Conservation (phyloP, 2,113 vertebrate species). For the Eolophus roseicapilla region DNA sequence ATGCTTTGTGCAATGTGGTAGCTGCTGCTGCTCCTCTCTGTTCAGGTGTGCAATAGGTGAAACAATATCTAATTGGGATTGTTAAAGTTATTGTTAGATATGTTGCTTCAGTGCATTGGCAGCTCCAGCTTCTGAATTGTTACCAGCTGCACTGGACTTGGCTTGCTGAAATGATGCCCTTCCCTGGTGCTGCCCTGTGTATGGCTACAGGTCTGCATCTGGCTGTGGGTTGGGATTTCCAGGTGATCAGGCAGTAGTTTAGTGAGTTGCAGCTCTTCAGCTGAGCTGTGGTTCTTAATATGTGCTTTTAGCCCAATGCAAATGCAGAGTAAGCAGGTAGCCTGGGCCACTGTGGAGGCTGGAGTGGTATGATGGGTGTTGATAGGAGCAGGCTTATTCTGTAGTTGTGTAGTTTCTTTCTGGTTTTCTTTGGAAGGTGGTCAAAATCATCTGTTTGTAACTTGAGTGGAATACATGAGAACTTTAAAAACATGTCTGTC, state of each 20-base stretch:
- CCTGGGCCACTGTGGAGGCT: not conserved
- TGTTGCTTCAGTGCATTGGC: not conserved
- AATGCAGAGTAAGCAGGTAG: not conserved
- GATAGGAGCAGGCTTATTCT: not conserved
- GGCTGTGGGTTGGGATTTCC: not conserved
- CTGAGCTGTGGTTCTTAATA: not conserved
- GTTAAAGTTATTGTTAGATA: not conserved
- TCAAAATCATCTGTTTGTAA: not conserved
- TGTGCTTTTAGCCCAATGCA: not conserved
- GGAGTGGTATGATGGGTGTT: not conserved
- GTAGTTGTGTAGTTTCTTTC: not conserved
- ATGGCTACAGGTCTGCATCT: not conserved
- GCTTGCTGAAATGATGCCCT: not conserved
- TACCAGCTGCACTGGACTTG: not conserved
- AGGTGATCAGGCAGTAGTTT: not conserved
- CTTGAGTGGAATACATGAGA: not conserved
- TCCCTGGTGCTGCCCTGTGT: not conserved
- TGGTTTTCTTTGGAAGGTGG: not conserved
- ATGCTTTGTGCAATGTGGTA: not conserved
- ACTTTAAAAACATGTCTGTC: not conserved
- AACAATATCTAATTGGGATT: not conserved
- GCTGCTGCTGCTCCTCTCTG: not conserved
- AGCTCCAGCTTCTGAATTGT: not conserved
- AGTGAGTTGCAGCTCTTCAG: not conserved
- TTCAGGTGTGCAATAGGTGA: not conserved